Base-by-base conservation (phyloP, 2,888 invertebrate genomes). In the Diarsia brunnea region DNA sequence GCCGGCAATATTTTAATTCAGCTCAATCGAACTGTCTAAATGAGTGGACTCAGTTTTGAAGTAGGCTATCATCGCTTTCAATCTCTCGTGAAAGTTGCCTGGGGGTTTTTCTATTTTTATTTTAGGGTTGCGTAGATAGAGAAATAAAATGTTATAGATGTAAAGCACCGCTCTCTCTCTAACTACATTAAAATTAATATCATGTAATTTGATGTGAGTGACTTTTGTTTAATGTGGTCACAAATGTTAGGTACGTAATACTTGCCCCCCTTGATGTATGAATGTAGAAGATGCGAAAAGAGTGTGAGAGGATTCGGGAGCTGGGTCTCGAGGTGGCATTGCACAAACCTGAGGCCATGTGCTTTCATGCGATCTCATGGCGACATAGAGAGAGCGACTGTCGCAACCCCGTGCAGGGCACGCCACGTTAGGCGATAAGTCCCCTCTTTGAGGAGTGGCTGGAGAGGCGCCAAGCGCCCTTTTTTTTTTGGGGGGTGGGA, bases 11-110 rank as follows among this genome's bases (percentile, higher is more conserved):
- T 73, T 83, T 77, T 70, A 85, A 73, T 69, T 78, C 69, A 16
- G 69, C 68, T 63, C 85, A 73, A 77, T 77, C 68, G 60, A 61
- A 43, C 64, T 58, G 55, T 66, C 72, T 85, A 70, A 70, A 82
- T 65, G 78, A 82, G 38, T 65, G 69, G 55, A 78, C 64, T 77
- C 63, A 45, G 70, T 73, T 85, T 69, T 77, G 60, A 77, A 77
- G 70, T 53, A 53, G 38, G 27, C 72, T 82, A 72, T 82, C 75
- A 84, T 71, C 19, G 51, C 27, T 72, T 76, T 51, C 38, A 58
- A 73, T 78, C 67, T 76, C n/a, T 69, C 51, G 65, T 75, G 5
- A 49, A 66, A 68, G 31, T 47, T 51, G n/a, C 45, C 47, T 31
- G 11, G 12, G 47, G 11, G 21, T 75, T 63, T 81, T 51, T 75